Percentiles rank a stretch among this genome's conserved stretches.
Evolutionary conservation across 1,140 invertebrate species (phyloP).

Genomic region (Camponotus pennsylvanicus): DNA sequence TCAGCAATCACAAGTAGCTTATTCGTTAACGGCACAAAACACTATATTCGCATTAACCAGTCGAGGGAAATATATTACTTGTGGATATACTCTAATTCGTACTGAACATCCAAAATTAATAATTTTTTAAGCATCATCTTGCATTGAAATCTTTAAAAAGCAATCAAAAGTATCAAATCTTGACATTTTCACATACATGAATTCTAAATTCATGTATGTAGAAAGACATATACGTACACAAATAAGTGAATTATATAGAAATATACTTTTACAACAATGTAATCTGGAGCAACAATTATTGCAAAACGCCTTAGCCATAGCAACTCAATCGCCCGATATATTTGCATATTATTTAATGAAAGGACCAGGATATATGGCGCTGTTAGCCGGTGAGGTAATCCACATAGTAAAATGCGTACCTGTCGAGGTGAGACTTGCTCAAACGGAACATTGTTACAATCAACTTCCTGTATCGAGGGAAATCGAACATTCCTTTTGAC

Average conservation of each 20-base stretch:
- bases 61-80: slow-evolving; percentile 2
- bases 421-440: neutral
- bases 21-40: slow-evolving; percentile 13
- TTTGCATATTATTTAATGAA: neutral
- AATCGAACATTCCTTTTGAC: neutral
- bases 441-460: slow-evolving; percentile 9
- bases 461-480: slow-evolving; percentile 47
- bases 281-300: too few relatives aligned
- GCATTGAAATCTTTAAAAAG: neutral
- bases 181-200: slow-evolving; percentile 29
- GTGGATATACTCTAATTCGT: slow-evolving; percentile 40
- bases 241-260: neutral
- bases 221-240: slow-evolving; percentile 15
- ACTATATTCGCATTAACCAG: slow-evolving; percentile 52
- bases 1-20: slow-evolving; percentile 1
- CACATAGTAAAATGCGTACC: slow-evolving; percentile 49
- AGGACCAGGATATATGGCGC: slow-evolving; percentile 52
- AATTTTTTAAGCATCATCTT: slow-evolving; percentile 49
- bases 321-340: neutral
- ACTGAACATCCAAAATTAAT: slow-evolving; percentile 73
- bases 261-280: too few relatives aligned
- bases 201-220: slow-evolving; percentile 25
- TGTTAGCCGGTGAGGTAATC: slow-evolving; percentile 40
- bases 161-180: neutral
- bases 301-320: too few relatives aligned